phyloP scores from a whole-genome alignment of 2,888 invertebrate genomes.

The Drosophila emarginata region DNA sequence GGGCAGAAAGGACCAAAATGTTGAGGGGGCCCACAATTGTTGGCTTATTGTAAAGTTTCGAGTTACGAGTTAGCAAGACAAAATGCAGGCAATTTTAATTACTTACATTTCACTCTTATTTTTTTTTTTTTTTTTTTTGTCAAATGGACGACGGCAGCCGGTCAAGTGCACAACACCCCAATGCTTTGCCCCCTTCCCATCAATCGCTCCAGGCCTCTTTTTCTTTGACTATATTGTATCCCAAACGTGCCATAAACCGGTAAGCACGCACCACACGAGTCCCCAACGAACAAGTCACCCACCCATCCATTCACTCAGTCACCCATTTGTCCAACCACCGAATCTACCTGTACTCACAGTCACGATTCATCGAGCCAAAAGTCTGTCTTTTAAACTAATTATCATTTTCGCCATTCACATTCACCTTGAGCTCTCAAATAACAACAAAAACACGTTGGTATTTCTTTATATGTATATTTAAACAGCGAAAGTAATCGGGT shows the following conservation, averaged over 20 bases:
- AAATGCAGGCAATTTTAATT: conserved; percentile 70
- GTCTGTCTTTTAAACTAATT: conserved; percentile 67
- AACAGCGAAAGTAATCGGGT: conserved; percentile 73
- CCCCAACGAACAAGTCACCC: neutral
- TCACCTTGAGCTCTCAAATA: conserved; percentile 62
- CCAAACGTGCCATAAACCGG: conserved; percentile 67
- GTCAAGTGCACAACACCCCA: conserved; percentile 55
- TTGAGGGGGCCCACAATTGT: neutral
- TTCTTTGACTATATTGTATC: conserved; percentile 19
- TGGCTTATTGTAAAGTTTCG: conserved; percentile 27
- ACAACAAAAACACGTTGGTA: conserved; percentile 38
- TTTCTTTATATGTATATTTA: conserved; percentile 26
- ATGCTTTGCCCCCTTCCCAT: neutral
- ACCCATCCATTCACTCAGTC: conserved; percentile 15
- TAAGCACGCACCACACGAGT: conserved; percentile 50
- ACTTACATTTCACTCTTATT: conserved; percentile 65
- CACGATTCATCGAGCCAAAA: conserved; percentile 38
- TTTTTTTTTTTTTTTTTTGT: conserved; percentile 27
- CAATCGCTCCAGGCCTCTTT: neutral
- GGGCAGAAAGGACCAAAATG: neutral
- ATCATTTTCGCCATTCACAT: conserved; percentile 71
- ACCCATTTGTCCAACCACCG: conserved; percentile 6
- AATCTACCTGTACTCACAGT: conserved; percentile 33
- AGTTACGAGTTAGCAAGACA: conserved; percentile 50
- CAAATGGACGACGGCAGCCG: conserved; percentile 60